Evolutionary conservation across 2,797 vertebrate species (phyloP).

Genomic region (Tenualosa ilisha): DNA sequence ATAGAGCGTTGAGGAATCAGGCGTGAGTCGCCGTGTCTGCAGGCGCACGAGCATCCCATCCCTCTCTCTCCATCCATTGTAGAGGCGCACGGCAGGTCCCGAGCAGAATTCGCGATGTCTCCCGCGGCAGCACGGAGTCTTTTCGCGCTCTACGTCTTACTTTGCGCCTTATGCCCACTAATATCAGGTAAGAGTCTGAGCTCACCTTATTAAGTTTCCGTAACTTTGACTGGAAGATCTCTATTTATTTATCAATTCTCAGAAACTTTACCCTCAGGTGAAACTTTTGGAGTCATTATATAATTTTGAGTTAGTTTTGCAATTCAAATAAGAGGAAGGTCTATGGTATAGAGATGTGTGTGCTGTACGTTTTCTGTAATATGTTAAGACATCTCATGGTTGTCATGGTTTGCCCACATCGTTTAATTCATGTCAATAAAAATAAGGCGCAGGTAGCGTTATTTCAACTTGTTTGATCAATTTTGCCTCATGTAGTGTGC

Average conservation of each 20-base stretch:
- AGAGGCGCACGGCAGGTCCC: slow-evolving; percentile 57
- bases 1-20: slow-evolving; percentile 54
- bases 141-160: slow-evolving; percentile 70
- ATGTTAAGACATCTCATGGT: neutral
- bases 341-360: neutral
- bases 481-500: neutral
- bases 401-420: neutral
- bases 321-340: neutral
- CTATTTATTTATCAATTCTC: neutral
- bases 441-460: no score
- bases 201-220: neutral
- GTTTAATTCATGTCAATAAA: neutral
- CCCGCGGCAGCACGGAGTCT: slow-evolving; percentile 73
- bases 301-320: neutral
- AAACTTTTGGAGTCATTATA: neutral
- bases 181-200: slow-evolving; percentile 68
- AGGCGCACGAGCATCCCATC: slow-evolving; percentile 50
- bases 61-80: slow-evolving; percentile 63
- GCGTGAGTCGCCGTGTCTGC: slow-evolving; percentile 2
- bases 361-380: neutral
- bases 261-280: neutral
- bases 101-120: slow-evolving; percentile 73
- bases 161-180: slow-evolving; percentile 66
- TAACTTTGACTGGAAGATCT: neutral
- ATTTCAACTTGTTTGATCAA: neutral